phyloP scores from a whole-genome alignment of 1,140 invertebrate species.

The Arctopsyche grandis region DNA sequence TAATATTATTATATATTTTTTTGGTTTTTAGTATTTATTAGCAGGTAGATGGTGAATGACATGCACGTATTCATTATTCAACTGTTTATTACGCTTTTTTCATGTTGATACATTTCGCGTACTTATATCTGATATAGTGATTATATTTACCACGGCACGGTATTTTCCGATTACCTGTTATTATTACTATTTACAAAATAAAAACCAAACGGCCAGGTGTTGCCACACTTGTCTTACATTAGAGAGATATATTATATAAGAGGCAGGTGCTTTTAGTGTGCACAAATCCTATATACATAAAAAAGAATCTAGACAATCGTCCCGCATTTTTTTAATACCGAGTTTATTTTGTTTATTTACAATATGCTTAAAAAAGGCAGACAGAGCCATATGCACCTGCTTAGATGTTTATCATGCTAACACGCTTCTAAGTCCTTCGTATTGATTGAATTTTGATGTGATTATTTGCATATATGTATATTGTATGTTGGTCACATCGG shows the following conservation, averaged over 20 bases:
- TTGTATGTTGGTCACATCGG: not conserved
- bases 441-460: constrained; percentile 8
- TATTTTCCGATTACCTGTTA: not conserved
- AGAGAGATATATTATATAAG: not conserved
- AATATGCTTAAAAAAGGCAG: not conserved
- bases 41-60: too few species aligned
- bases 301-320: constrained; percentile 13
- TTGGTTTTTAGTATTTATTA: too few species aligned
- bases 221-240: not conserved
- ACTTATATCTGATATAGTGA: not conserved
- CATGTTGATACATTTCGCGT: not conserved
- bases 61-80: too few species aligned
- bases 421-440: not conserved
- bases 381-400: not conserved
- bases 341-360: constrained; percentile 9
- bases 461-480: not conserved
- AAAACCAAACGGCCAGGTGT: not conserved
- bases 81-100: not conserved
- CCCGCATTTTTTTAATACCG: not conserved
- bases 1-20: too few species aligned
- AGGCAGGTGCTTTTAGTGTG: not conserved
- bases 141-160: not conserved
- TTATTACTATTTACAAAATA: not conserved
- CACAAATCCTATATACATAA: not conserved
- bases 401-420: not conserved